These are phyloP conservation scores for Eulacestoma nigropectus DNA, from an alignment of 2,113 vertebrate genomes.

Conservation along the genomic window DNA sequence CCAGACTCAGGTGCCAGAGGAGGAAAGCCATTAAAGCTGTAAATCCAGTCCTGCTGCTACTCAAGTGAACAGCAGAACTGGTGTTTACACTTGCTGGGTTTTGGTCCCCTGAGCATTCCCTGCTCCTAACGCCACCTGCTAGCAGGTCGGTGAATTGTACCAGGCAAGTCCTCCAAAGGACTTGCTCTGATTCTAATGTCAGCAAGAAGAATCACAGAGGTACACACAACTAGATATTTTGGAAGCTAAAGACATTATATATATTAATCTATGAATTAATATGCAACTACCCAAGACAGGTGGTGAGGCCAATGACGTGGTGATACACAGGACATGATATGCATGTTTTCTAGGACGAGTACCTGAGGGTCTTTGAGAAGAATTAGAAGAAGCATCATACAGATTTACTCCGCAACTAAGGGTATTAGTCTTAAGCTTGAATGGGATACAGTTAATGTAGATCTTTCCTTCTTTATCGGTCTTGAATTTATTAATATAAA, in stretches of 20 bases:
- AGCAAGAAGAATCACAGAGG: background rate
- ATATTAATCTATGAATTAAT: background rate
- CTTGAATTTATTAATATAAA: background rate
- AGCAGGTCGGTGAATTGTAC: constrained; percentile 17
- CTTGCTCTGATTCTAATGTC: background rate
- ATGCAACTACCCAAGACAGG: background rate
- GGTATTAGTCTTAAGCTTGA: background rate
- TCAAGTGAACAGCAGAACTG: background rate
- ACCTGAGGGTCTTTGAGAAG: background rate
- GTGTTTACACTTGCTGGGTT: background rate
- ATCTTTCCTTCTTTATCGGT: background rate
- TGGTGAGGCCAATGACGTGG: background rate
- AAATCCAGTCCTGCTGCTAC: background rate
- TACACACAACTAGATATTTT: background rate
- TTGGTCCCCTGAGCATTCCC: background rate
- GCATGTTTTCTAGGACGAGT: background rate
- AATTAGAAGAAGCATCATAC: background rate
- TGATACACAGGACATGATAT: rapidly evolving
- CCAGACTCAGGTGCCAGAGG: background rate
- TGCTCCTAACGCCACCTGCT: constrained; percentile 30
- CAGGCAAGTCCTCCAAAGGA: background rate
- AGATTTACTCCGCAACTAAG: background rate
- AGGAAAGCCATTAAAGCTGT: background rate
- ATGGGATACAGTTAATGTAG: background rate
- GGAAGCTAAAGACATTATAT: background rate